Evolutionary conservation across 1,140 invertebrate genomes (phyloP), one percentile per base, ranked within the genome.

Genomic region (Neelides sp.): DNA sequence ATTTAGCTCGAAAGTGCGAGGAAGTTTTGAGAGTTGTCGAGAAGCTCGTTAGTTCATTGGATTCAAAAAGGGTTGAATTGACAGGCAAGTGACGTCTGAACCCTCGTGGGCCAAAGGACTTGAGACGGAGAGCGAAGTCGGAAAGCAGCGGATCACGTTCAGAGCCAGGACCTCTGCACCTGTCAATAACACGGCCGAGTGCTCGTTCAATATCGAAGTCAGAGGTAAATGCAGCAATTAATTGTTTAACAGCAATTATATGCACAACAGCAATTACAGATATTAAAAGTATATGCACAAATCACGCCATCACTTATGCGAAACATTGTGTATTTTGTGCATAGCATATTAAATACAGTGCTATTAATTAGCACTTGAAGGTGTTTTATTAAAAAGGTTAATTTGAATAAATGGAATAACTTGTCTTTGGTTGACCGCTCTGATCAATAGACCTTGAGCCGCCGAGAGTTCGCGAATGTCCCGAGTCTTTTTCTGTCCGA

Each of bases 101-200:
- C 80, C 80, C 5, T 44, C 65, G 5, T 82, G 79, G 79, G 79
- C 71, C 0, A 78, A 75, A 59, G 68, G 75, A 43, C 66, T 82
- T 41, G 73, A 76, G 50, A 75, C 69, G 22, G 73, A 77, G 61
- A 64, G 82, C 35, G 68, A 71, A 8, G 65, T 72, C 3, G 79
- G 80, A 17, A 69, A 68, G 10, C 74, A 74, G 36, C 62, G 70
- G 49, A 67, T 82, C 32, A 72, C 68, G 17, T 83, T 79, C 63
- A 17, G 54, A 41, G 58, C 54, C 4, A 39, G 58, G 26, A 61
- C 58, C 10, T 70, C 70, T 13, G 78, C 77, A 0, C 67, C 68
- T 35, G 69, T 71, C 15, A 72, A 72, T 50, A 71, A 71, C 39
- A 71, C 69, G 1, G 75, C 71, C 43, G 68, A 71, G 34, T 83